Percentiles rank a stretch among this genome's conserved stretches.
Conservation (phyloP, 2,113 vertebrate species). For the Pogonocichla stellata region DNA sequence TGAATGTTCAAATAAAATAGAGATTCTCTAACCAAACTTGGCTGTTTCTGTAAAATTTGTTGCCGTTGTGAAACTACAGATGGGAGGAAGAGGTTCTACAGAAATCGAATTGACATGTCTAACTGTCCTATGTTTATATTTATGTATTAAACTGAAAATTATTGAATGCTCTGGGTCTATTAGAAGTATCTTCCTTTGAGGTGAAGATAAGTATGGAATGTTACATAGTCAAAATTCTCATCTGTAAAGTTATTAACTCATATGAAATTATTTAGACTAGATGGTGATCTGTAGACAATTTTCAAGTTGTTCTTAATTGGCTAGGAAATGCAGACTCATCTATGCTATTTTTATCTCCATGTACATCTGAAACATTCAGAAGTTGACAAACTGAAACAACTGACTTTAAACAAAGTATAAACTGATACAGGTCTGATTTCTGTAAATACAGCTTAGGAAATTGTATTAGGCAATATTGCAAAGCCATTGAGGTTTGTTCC, state of each 20-base stretch:
- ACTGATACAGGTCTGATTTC: neutral
- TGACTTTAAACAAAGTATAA: neutral
- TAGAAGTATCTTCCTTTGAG: neutral
- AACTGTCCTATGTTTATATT: neutral
- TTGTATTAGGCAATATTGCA: neutral
- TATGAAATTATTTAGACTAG: neutral
- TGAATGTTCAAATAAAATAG: neutral
- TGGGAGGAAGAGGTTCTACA: neutral
- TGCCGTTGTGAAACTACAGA: neutral
- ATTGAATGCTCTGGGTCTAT: neutral
- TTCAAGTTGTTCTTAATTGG: neutral
- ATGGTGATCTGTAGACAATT: neutral
- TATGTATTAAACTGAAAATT: neutral
- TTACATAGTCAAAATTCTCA: neutral
- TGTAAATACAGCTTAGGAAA: neutral
- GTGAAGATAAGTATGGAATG: neutral
- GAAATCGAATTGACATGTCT: neutral
- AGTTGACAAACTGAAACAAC: neutral
- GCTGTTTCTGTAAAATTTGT: neutral
- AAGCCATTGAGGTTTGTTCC: neutral
- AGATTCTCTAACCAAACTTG: neutral
- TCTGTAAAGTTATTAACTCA: neutral
- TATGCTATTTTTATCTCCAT: neutral
- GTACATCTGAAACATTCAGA: neutral
- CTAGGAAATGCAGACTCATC: neutral